Conservation (phyloP, 2,113 vertebrate species). For the Chlorodrepanis virens region DNA sequence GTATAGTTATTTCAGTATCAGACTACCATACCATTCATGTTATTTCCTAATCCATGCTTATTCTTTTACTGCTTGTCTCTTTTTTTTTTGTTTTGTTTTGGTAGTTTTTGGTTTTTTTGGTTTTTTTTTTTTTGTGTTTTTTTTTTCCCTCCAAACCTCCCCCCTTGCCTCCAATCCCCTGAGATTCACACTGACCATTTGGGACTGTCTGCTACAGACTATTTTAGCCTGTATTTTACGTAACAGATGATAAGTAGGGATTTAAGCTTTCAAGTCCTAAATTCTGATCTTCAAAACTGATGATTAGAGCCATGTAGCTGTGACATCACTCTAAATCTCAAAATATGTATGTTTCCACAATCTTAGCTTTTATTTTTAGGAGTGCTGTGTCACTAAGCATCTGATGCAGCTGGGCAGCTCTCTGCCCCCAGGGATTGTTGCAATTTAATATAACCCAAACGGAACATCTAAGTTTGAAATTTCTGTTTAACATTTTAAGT, state of each 20-base stretch:
- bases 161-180: not conserved
- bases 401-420: not conserved
- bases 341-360: not conserved
- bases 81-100: too few relatives aligned
- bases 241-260: slow-evolving; percentile 51
- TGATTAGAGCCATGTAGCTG: not conserved
- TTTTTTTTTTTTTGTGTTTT: too few relatives aligned
- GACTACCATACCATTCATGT: not conserved
- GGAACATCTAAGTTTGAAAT: not conserved
- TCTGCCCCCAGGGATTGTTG: not conserved
- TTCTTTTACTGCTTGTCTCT: not conserved
- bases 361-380: slow-evolving; percentile 2
- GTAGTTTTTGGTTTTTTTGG: too few relatives aligned
- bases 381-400: not conserved
- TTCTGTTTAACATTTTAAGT: not conserved
- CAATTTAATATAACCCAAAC: not conserved
- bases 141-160: not conserved
- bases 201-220: not conserved
- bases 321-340: not conserved
- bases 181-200: not conserved
- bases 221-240: slow-evolving; percentile 45
- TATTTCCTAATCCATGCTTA: not conserved
- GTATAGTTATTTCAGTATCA: not conserved
- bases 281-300: slow-evolving; percentile 23
- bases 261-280: slow-evolving; percentile 43